Evolutionary conservation across 2,797 vertebrate species (phyloP).

Genomic region (Eulemur albifrons): DNA sequence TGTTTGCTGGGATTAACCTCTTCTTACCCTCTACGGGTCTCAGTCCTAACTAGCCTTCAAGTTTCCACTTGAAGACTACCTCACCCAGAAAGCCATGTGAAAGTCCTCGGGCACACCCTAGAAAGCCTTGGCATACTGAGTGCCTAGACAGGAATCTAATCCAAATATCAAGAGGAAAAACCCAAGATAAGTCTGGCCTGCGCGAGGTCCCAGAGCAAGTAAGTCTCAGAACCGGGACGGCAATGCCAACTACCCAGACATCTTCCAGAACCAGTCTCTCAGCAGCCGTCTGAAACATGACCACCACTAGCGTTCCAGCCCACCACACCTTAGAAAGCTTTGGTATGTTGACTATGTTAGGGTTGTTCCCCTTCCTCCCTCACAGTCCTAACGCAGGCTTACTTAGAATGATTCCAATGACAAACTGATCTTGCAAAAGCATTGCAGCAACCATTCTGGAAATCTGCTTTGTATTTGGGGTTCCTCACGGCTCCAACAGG

Average conservation of each 20-base stretch:
- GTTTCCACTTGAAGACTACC: neutral
- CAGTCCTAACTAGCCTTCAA: neutral
- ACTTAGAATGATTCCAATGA: conserved; percentile 77
- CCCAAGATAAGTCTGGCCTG: neutral
- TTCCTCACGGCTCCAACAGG: conserved; percentile 62
- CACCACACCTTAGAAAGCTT: conserved; percentile 28
- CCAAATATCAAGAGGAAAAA: neutral
- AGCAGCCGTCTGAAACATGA: neutral
- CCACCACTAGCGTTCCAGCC: neutral
- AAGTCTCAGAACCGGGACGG: neutral
- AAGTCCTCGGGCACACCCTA: neutral
- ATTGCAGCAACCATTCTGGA: conserved; percentile 69
- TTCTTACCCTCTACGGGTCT: neutral
- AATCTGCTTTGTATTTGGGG: conserved; percentile 79
- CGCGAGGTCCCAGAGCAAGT: conserved; percentile 34
- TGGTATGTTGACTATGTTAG: conserved; percentile 70
- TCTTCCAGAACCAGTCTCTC: neutral
- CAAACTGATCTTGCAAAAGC: conserved; percentile 54
- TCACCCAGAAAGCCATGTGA: neutral
- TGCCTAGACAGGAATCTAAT: neutral
- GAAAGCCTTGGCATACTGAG: neutral
- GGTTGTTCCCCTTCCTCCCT: conserved; percentile 73
- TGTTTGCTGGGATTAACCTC: neutral
- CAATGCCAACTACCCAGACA: neutral
- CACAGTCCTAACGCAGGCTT: neutral